These are phyloP conservation scores for Pygocentrus nattereri DNA, from an alignment of 2,797 vertebrate genomes.

Conservation along the genomic window DNA sequence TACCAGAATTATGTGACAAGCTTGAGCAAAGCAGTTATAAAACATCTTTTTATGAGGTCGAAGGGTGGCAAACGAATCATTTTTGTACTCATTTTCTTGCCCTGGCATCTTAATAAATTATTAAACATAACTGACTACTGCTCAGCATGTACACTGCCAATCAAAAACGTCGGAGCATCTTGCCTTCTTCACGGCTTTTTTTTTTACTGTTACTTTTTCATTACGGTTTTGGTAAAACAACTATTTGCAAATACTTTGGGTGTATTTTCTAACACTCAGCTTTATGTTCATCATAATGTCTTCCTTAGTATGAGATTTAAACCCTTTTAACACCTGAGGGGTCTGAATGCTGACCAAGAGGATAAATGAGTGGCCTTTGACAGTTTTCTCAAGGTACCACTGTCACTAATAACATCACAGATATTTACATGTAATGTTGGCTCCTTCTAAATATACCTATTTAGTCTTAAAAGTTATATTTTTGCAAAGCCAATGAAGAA, in stretches of 20 bases:
- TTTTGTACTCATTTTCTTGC: not conserved
- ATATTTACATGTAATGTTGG: not conserved
- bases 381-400: no score
- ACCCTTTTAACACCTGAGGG: not conserved
- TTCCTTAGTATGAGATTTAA: not conserved
- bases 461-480: not conserved
- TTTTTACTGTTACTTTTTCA: not conserved
- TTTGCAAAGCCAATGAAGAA: not conserved
- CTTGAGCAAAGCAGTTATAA: constrained; percentile 25
- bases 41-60: constrained; percentile 30
- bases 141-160: not conserved
- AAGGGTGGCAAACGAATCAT: constrained; percentile 2
- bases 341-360: not conserved
- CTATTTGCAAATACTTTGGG: not conserved
- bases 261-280: not conserved
- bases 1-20: constrained; percentile 43
- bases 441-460: not conserved
- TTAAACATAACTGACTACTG: not conserved
- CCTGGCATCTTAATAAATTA: not conserved
- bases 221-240: not conserved
- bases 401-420: not conserved
- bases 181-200: not conserved
- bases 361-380: no score
- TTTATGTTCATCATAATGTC: not conserved
- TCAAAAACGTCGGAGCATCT: not conserved